phyloP scores from a whole-genome alignment of 2,888 invertebrate genomes.

The Lacanobia oleracea region DNA sequence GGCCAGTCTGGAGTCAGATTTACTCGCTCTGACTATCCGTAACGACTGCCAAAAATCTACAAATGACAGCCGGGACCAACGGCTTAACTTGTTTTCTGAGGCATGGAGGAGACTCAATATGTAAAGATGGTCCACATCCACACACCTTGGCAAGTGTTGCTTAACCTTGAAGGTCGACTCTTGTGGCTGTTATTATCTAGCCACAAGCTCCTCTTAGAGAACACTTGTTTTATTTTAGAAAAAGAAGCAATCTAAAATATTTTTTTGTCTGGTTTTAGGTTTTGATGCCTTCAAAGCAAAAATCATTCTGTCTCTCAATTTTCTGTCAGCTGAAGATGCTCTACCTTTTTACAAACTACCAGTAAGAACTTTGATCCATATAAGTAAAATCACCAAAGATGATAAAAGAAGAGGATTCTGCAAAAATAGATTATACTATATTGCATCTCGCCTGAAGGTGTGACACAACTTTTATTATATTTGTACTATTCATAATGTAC shows the following conservation, averaged over 20 bases:
- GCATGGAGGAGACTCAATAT: too few species aligned
- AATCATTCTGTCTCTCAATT: constrained; percentile 82
- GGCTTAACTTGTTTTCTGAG: too few species aligned
- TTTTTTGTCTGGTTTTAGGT: constrained; percentile 65
- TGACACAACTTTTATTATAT: not conserved
- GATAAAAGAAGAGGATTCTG: constrained; percentile 83
- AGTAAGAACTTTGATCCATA: constrained; percentile 75
- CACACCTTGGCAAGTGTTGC: too few species aligned
- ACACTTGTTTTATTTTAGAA: not conserved
- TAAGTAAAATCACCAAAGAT: constrained; percentile 78
- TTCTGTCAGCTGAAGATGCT: constrained; percentile 87
- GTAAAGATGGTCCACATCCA: too few species aligned
- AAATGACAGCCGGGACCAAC: too few species aligned
- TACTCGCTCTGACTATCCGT: too few species aligned
- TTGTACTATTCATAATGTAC: not conserved
- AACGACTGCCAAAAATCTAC: too few species aligned
- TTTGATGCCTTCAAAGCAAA: constrained; percentile 76
- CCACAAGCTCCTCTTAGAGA: too few species aligned
- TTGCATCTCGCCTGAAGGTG: constrained; percentile 87
- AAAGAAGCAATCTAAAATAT: not conserved
- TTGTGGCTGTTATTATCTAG: too few species aligned
- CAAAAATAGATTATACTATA: constrained; percentile 90
- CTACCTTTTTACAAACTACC: constrained; percentile 88
- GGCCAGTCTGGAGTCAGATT: too few species aligned
- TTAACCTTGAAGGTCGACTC: too few species aligned